Base-by-base conservation (phyloP, 2,888 invertebrate genomes). In the Molorchus minor region DNA sequence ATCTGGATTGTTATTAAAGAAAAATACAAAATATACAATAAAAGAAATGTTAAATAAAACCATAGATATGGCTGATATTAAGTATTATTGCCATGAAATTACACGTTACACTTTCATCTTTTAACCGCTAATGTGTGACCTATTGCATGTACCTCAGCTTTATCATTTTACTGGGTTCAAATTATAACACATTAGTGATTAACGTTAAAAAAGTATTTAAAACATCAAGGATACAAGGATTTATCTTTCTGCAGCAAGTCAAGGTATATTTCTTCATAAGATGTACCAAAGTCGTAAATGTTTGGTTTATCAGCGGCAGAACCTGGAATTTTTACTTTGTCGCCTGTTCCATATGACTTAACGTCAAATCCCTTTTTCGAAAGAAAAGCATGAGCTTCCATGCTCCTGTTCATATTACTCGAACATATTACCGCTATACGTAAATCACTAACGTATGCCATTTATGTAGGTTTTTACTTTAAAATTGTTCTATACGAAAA, bases 381-480 rank as follows among this genome's bases (percentile, higher is more conserved):
- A 45, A 99, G 83, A 81, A 97, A 96, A 58, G 94, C 94, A 83
- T 99, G 99, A 12, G 98, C 98, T 83, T 99, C 99, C 99, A 99
- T 99, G 75, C 97, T 98, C 58, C 99, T 87, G 79, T 99, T 99
- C 96, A 99, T 99, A 80, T 99, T 99, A 76, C 97, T 98, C 5
- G 98, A 98, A 83, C 99, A 99, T 70, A 97, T 94, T 54, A 99
- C 96, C 17, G 98, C 98, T 73, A 98, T 87, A 75, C 87, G 89
- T 71, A 93, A 80, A 73, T 87, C 82, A 69, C 78, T 79, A 53
- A 78, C 69, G 33, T 62, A 57, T 20, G 69, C 61, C 74, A 74
- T 75, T 56, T 53, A 19, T 56, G n/a, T n/a, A n/a, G n/a, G n/a
- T n/a, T n/a, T n/a, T n/a, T n/a, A n/a, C n/a, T n/a, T n/a, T n/a